Evolutionary conservation across 2,113 vertebrate genomes (phyloP), one percentile per base, ranked within the genome.

Genomic region (Labrus mixtus): DNA sequence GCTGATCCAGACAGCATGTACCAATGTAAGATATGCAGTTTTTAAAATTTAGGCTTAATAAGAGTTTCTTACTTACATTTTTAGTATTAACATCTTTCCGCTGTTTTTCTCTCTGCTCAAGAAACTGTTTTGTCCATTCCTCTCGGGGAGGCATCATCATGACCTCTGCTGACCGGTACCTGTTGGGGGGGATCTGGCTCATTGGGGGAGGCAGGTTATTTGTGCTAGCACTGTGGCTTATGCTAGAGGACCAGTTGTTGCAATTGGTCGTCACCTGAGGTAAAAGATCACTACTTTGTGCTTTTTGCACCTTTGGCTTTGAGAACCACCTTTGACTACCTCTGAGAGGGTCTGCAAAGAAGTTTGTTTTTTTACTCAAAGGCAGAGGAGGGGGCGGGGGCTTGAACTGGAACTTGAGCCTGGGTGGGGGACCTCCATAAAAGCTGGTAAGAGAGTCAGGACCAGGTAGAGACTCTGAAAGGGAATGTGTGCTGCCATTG

Each of bases 141-240:
- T 93, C 94, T 9, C 86, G 93, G 0, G 90, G 91, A 33, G 95
- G 95, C 46, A 94, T 95, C 25, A 87, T 93, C 59, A 93, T 87
- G 87, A 81, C 90, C 55, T 96, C 94, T 17, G 95, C 94, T 0
- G 96, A 84, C 66, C 93, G 87, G 87, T 97, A 98, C 63, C 95
- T 93, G 81, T 96, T 94, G 0, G 95, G 93, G 0, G 96, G 96
- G 20, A 97, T 97, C 86, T 97, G 97, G 62, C 57, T 96, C 95
- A 97, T 96, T 3, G 96, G 94, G 0, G 96, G 96, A 0, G 96
- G 97, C 62, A 96, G 94, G 2, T 95, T 95, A 20, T 91, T 91
- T 1, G 92, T 94, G 90, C 95, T 94, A 4, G 93, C 68, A 4
- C 95, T 95, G 0, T 82, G 43, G 56, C 64, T 85, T 36, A 54